Evolutionary conservation across 2,797 vertebrate genomes (phyloP).

Genomic region (Phylloscopus collybita): DNA sequence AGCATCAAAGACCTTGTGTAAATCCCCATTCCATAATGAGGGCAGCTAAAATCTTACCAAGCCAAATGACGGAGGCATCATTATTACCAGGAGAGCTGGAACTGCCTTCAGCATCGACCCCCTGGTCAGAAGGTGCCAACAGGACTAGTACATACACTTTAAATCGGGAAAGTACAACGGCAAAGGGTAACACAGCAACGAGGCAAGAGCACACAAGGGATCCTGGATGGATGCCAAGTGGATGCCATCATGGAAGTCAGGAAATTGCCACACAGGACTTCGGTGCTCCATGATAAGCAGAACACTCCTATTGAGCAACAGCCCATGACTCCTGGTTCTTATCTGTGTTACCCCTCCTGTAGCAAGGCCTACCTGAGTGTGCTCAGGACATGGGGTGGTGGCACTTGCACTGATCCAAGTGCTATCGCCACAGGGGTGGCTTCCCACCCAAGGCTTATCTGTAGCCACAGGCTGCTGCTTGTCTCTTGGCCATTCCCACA

Average conservation of each 20-base stretch:
- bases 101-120: background rate
- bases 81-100: background rate
- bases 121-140: background rate
- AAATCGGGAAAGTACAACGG: rapidly evolving
- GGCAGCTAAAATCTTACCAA: background rate
- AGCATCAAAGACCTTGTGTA: background rate
- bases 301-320: rapidly evolving
- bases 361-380: background rate
- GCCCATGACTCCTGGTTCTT: rapidly evolving
- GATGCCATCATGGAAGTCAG: background rate
- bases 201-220: rapidly evolving
- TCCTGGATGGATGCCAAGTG: background rate
- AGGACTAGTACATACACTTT: rapidly evolving
- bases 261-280: background rate
- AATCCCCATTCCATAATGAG: rapidly evolving
- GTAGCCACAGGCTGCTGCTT: background rate
- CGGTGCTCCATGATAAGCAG: rapidly evolving
- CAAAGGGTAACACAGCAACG: rapidly evolving
- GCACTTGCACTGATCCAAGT: rapidly evolving
- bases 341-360: background rate
- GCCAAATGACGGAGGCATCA: rapidly evolving
- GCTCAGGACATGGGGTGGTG: rapidly evolving
- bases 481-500: background rate
- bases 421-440: rapidly evolving
- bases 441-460: background rate